Evolutionary conservation across 2,888 invertebrate genomes (phyloP), one percentile per base, ranked within the genome.

Genomic region (Agonopterix arenella): DNA sequence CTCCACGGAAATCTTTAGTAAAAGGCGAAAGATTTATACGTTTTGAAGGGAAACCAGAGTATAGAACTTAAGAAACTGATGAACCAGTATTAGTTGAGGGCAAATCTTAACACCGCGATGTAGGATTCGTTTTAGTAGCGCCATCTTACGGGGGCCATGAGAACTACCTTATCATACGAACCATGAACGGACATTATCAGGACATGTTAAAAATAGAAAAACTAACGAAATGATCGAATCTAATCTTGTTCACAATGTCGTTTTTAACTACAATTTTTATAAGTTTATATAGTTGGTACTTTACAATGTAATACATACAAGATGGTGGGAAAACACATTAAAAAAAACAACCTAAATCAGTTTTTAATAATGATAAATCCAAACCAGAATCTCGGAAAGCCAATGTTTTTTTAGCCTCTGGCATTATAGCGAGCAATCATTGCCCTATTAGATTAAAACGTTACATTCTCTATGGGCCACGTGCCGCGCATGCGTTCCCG

Each of bases 1-100:
- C 92, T 92, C 92, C 92, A 92, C 92, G 92, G 92, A 92, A 93
- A 93, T 93, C 92, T 93, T 93, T 93, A 93, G 93, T 93, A 92
- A 93, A 93, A 92, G 93, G 92, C 92, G 93, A 93, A 93, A 93
- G 93, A 92, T 93, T 92, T 93, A 90, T 92, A 75, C 92, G 92
- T 90, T 78, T 80, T 91, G 92, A 91, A 91, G 90, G 89, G 90
- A 91, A 90, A 89, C 91, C 91, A 91, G 91, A 92, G 91, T 84
- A 28, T 5, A 28, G 28, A 28, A 7, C 28, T 28, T 28, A 1
- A 0, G 7, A 28, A 28, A 28, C 28, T 28, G 28, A 28, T 7
- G 28, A 51, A 48, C 52, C 9, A 45, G 36, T 2, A 44, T 38
- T 36, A 37, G 11, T 10, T 38, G 44, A 8, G 16, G n/a, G 47